Percentiles rank a stretch among this genome's conserved stretches.
Evolutionary conservation across 2,113 vertebrate genomes (phyloP).

Genomic region (Myrmophylax atrothorax): DNA sequence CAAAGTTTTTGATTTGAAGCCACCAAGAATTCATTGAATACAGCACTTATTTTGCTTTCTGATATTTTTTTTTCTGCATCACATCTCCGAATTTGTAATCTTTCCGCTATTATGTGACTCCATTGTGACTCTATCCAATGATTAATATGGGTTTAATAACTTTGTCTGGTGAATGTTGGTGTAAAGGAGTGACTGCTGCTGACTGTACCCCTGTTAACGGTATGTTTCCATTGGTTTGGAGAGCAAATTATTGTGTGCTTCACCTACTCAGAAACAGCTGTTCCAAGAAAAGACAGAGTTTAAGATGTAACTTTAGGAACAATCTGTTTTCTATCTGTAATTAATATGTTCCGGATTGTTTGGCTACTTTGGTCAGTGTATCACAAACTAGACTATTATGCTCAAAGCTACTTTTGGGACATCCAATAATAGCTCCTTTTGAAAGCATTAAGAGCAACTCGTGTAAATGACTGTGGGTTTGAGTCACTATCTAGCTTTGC

Average conservation of each 20-base stretch:
- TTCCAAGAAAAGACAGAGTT: constrained; percentile 30
- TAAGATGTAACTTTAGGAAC: constrained; percentile 40
- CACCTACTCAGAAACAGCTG: constrained; percentile 33
- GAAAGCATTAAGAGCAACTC: constrained; percentile 10
- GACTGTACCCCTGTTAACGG: not conserved
- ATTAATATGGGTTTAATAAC: constrained; percentile 43
- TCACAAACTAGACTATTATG: constrained; percentile 39
- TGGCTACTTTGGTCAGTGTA: constrained; percentile 21
- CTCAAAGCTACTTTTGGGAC: constrained; percentile 41
- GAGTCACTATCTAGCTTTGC: constrained; percentile 3
- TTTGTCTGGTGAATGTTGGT: not conserved
- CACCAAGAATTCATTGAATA: not conserved
- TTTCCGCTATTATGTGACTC: not conserved
- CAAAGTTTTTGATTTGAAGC: not conserved
- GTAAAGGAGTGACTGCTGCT: not conserved
- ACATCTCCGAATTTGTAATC: not conserved
- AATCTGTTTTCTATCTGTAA: constrained; percentile 63
- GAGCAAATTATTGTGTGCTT: not conserved
- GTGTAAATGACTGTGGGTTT: constrained; percentile 26
- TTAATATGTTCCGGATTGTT: constrained; percentile 55
- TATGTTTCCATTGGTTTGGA: not conserved
- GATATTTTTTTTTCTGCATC: not conserved
- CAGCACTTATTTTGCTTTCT: not conserved
- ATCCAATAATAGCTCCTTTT: not conserved
- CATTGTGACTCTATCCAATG: not conserved